phyloP scores from a whole-genome alignment of 2,888 invertebrate species.

The Zootermopsis nevadensis region DNA sequence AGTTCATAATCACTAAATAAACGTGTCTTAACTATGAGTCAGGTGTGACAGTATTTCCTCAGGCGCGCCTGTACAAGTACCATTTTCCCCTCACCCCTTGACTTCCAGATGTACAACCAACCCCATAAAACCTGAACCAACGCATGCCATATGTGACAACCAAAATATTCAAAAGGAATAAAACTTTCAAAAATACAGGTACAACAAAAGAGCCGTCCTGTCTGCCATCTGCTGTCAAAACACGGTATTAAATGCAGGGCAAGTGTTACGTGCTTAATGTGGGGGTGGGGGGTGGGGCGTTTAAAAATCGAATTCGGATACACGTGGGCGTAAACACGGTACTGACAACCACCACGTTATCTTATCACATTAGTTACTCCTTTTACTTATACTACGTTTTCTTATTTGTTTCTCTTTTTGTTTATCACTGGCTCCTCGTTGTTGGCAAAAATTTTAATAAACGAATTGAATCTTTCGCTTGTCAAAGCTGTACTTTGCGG shows the following conservation, averaged over 20 bases:
- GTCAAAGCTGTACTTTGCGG: no score
- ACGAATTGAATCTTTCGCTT: no score
- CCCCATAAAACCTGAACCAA: constrained; percentile 23
- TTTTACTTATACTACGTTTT: no score
- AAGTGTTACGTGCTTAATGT: not conserved
- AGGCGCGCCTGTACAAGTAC: not conserved
- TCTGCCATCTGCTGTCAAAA: constrained; percentile 29
- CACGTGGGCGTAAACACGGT: not conserved
- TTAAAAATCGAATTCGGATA: not conserved
- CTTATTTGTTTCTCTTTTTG: no score
- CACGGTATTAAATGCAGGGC: not conserved
- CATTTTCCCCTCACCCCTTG: not conserved
- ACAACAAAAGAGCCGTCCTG: constrained; percentile 18
- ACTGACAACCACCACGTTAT: not conserved
- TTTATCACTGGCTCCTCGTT: no score
- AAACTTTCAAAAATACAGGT: not conserved
- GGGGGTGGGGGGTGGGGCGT: no score
- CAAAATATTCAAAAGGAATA: not conserved
- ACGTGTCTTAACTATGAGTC: no score
- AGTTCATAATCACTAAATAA: no score
- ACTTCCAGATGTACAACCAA: constrained; percentile 21
- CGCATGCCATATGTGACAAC: constrained; percentile 25
- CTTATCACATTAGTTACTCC: no score
- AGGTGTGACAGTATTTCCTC: not conserved
- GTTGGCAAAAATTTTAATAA: no score